phyloP scores from a whole-genome alignment of 2,113 vertebrate species.

The Scomber japonicus region DNA sequence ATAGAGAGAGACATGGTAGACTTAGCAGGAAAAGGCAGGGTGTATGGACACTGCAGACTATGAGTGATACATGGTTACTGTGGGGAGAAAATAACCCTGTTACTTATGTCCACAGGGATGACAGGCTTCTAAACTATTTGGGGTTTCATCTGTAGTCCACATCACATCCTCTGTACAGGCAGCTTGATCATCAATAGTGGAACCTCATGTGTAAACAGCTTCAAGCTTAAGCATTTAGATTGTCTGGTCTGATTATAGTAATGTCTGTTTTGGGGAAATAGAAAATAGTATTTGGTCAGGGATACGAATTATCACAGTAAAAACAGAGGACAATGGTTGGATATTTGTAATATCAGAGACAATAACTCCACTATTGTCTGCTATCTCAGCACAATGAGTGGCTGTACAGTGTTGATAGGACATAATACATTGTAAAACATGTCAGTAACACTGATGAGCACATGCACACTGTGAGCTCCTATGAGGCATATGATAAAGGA shows the following conservation, averaged over 20 bases:
- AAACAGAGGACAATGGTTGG: background rate
- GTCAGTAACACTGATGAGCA: background rate
- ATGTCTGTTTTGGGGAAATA: background rate
- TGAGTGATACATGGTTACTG: slow-evolving; percentile 3
- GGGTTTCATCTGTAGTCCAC: slow-evolving; percentile 29
- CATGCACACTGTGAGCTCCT: background rate
- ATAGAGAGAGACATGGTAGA: background rate
- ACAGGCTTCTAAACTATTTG: slow-evolving; percentile 44
- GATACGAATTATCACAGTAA: too few species aligned
- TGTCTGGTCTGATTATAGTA: background rate
- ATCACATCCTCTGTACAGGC: slow-evolving; percentile 10
- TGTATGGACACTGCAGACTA: background rate
- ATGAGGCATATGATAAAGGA: background rate
- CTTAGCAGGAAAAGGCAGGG: background rate
- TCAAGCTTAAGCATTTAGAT: background rate
- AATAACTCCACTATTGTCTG: background rate
- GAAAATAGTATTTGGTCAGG: too few species aligned
- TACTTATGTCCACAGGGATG: slow-evolving; percentile 15
- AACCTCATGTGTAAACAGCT: background rate
- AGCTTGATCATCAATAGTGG: slow-evolving; percentile 15
- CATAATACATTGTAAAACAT: background rate
- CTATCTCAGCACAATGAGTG: background rate
- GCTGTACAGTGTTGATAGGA: background rate
- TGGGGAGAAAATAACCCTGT: slow-evolving; percentile 8
- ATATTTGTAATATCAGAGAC: background rate